Base-by-base conservation (phyloP, 1,140 invertebrate species). In the Marisa cornuarietis region DNA sequence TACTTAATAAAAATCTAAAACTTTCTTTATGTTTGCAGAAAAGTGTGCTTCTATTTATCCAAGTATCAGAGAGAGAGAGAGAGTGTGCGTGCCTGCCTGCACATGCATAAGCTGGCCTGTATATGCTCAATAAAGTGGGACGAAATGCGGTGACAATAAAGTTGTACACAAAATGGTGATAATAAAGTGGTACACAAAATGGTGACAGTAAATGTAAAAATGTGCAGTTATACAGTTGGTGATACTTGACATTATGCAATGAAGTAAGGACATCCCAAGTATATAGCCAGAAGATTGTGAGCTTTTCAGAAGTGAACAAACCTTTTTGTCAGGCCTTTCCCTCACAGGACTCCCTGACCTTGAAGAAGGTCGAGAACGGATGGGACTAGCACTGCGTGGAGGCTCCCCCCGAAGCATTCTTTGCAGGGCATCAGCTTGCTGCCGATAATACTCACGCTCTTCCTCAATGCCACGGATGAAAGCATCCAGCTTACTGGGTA, bases 381-480 rank as follows among this genome's bases (percentile, higher is more conserved):
- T 63, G 1, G 85, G 84, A 65, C 85, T 87, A 13, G 81, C 75
- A 54, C 78, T 79, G 22, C 83, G 69, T 8, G 84, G 71, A 31
- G 86, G 84, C 54, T 86, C 86, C 26, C 83, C 83, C 20, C 86
- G 83, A 42, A 89, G 74, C 80, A 88, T 83, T 79, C 87, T 86
- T 82, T 77, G 76, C 49, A 91, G 81, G 18, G 82, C 83, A n/a
- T 89, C 86, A 0, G 88, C 86, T 83, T 91, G 90, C n/a, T 86
- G 85, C 74, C 88, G 85, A 83, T 89, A 91, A 77, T 91, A 91
- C 81, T 91, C 90, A n/a, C 91, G 79, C 81, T 91, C 91, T 73
- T 91, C 89, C 81, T 91, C 91, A 5, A 91, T 75, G 71, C 86
- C 86, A 49, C 86, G 87, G 5, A 91, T 87, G 76, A 91, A 89